Base-by-base conservation (phyloP, 30 jellyfish, hydroid and myxozoan species). In the Aurelia sp. region DNA sequence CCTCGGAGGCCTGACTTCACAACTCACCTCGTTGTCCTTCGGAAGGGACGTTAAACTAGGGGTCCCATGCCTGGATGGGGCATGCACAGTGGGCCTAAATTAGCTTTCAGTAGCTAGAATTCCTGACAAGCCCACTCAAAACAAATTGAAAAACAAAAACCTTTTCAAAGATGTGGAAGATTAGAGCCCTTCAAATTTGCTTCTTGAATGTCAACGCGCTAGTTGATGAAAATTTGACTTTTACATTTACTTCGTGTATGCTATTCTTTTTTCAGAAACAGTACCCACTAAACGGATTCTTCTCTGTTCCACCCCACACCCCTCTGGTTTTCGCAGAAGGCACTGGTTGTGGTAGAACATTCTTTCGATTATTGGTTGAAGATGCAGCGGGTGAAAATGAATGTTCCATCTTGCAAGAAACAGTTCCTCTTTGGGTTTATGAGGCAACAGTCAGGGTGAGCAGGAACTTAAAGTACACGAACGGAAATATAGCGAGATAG, bases 311-410 rank as follows among this genome's bases (percentile, higher is more conserved):
- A 0, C 75, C 88, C 16, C 98, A 92, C 61, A 92, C 98, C 27
- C 98, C 98, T 17, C 68, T 92, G 83, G 97, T 92, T 27, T 86
- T 92, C 40, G 85, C 91, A 19, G 98, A 92, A 71, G 96, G 91
- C 40, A 70, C 87, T n/a, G 89, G 97, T 17, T 92, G 98, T 75
- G 98, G 98, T 11, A 91, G 98, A 48, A 85, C 98, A 10, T 83
- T 60, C 53, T 92, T 85, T 77, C 96, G 98, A 50, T 53, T 92
- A 18, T 84, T 88, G 23, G 98, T 85, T 30, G 90, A 89, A 18
- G 98, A 92, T 69, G 98, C 98, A 20, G 80, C 47, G 17, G 95
- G 95, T 12, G 96, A 92, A 74, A 86, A 85, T 57, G 98, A 92
- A 72, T 83, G 96, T 71, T 84, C 95, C 60, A 87, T 92, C 27